Base-by-base conservation (phyloP, 2,797 vertebrate species). In the Tokudaia tokunoshimensis region DNA sequence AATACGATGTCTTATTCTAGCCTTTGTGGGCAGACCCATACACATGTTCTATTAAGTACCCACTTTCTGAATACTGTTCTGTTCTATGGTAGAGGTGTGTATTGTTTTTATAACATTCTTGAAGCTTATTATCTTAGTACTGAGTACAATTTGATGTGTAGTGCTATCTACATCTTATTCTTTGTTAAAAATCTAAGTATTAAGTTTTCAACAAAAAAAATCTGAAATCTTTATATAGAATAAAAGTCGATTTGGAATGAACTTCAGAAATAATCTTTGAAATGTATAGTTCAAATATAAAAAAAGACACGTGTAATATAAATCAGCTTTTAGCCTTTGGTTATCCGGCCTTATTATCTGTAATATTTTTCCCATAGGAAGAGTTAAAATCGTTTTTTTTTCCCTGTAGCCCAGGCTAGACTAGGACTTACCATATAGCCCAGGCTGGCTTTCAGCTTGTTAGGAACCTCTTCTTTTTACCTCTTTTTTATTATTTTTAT, bases 191-290 rank as follows among this genome's bases (percentile, higher is more conserved):
- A 55, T 92, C 31, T 41, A 61, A 95, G n/a, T 47, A 31, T 86
- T 93, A 70, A n/a, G 34, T 94, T 91, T 59, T 85, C 24, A 79
- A 95, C 92, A 59, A 67, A 79, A 91, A 81, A 95, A 67, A 75
- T 91, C 41, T 76, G 57, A 89, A 87, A 82, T n/a, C 4, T 63
- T 79, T 9, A 90, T 9, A 24, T 74, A 59, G 50, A 86, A 74
- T 31, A 19, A 74, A 93, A 94, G 55, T 50, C 59, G 74, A 78
- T 76, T 89, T 81, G 34, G 4, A 72, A 65, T 91, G 34, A 6
- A 31, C 94, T 63, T 17, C 52, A 83, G 72, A 95, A 84, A 82
- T 37, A 29, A 24, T 34, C 44, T 59, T 89, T 44, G 14, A 61
- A 47, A 19, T 72, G 3, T 79, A 52, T 78, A 72, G 8, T 85